These are phyloP conservation scores for Pseudoatta argentina DNA, from an alignment of 1,140 invertebrate species.

Conservation along the genomic window DNA sequence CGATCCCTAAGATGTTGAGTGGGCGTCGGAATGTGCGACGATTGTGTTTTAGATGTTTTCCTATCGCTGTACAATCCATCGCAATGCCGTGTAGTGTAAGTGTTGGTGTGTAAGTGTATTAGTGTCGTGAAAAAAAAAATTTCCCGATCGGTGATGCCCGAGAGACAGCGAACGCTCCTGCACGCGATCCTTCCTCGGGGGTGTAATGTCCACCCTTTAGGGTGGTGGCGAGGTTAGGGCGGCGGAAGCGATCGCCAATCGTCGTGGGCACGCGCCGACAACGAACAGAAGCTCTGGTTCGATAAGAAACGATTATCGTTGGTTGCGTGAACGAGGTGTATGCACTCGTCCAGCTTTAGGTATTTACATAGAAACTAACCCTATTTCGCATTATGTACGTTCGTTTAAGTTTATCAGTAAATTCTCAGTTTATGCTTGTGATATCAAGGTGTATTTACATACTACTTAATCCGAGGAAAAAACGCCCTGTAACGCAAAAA, in stretches of 20 bases:
- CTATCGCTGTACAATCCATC: conserved; percentile 84
- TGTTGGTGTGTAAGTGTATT: conserved; percentile 72
- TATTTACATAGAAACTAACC: conserved; percentile 87
- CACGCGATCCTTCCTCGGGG: background rate
- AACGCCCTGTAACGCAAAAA: conserved; percentile 86
- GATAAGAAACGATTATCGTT: conserved; percentile 86
- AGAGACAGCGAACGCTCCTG: conserved; percentile 50
- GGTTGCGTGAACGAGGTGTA: conserved; percentile 85
- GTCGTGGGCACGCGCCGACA: conserved; percentile 77
- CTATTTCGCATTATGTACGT: conserved; percentile 85
- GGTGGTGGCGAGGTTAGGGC: no score
- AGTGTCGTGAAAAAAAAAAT: conserved; percentile 83
- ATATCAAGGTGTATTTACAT: conserved; percentile 86
- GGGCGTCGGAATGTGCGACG: conserved; percentile 78
- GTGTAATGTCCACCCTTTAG: background rate
- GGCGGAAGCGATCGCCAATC: conserved; percentile 59
- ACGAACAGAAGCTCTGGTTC: conserved; percentile 84
- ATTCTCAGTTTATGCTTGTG: conserved; percentile 85
- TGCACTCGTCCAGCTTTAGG: conserved; percentile 86
- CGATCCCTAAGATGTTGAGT: conserved; percentile 47
- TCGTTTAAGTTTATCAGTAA: conserved; percentile 85
- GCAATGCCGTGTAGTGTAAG: conserved; percentile 78
- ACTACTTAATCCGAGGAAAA: conserved; percentile 86
- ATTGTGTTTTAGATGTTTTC: conserved; percentile 76
- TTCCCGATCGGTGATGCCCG: conserved; percentile 78